These are phyloP conservation scores for Melolontha melolontha DNA, from an alignment of 2,888 invertebrate genomes.

Conservation along the genomic window DNA sequence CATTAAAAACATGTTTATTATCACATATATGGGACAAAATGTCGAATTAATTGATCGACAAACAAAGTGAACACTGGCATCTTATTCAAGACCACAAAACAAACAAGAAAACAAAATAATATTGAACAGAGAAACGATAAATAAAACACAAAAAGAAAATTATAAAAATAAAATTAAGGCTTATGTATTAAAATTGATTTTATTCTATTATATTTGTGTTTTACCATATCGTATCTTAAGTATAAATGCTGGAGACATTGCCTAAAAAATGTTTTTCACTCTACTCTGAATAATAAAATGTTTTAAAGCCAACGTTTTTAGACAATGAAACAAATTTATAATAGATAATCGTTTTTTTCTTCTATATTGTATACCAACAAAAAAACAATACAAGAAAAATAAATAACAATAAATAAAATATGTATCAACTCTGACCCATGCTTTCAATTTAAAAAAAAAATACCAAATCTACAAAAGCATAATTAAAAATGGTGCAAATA, in stretches of 20 bases:
- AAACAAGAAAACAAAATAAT: conserved; percentile 19
- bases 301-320: conserved; percentile 2
- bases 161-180: too few species aligned
- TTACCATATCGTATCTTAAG: background rate
- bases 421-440: conserved; percentile 60
- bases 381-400: conserved; percentile 56
- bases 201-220: background rate
- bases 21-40: conserved; percentile 62
- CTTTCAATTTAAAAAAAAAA: conserved; percentile 55
- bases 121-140: conserved; percentile 8
- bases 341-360: too few species aligned
- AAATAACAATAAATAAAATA: conserved; percentile 61
- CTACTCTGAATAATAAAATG: background rate
- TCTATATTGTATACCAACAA: conserved; percentile 41
- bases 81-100: conserved; percentile 38
- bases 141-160: background rate
- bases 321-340: background rate
- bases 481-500: conserved; percentile 25
- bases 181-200: background rate
- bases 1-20: conserved; percentile 65
- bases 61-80: conserved; percentile 57
- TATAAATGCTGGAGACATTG: conserved; percentile 8
- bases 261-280: background rate
- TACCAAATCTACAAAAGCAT: conserved; percentile 36
- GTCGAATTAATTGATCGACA: conserved; percentile 52